These are phyloP conservation scores for Heliconius eleuchia DNA, from an alignment of 1,140 invertebrate genomes.

Conservation along the genomic window DNA sequence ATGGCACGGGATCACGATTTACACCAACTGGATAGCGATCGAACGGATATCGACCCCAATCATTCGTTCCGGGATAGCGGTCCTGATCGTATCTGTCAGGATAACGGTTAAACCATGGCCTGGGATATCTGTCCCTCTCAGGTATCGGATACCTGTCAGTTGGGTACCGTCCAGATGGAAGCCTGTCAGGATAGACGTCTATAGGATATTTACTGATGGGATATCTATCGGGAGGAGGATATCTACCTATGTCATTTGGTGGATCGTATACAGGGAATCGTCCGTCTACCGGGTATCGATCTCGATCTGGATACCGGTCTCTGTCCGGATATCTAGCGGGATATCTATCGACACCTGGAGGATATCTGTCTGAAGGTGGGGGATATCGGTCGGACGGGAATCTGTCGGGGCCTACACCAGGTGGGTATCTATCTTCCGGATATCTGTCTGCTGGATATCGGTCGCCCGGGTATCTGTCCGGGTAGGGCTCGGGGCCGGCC, in stretches of 20 bases:
- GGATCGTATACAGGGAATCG: conserved; percentile 65
- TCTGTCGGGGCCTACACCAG: conserved; percentile 47
- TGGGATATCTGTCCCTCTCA: conserved; percentile 67
- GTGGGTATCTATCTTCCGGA: conserved; percentile 62
- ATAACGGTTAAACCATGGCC: conserved; percentile 71
- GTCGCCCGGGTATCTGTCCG: conserved; percentile 67
- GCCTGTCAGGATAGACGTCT: conserved; percentile 77
- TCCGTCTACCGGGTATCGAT: conserved; percentile 67
- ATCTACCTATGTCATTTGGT: conserved; percentile 69
- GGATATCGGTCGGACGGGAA: conserved; percentile 51
- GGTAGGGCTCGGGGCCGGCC: conserved; percentile 50
- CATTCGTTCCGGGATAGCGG: conserved; percentile 60
- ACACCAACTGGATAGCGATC: conserved; percentile 72
- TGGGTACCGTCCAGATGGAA: conserved; percentile 77
- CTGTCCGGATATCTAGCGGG: conserved; percentile 55
- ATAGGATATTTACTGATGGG: conserved; percentile 76
- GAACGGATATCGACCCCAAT: conserved; percentile 76
- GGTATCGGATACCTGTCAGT: conserved; percentile 70
- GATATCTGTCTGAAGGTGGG: conserved; percentile 44
- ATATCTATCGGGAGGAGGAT: conserved; percentile 75
- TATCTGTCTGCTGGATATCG: conserved; percentile 53
- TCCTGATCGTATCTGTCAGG: conserved; percentile 73
- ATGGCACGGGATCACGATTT: conserved; percentile 73
- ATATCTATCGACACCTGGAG: conserved; percentile 51
- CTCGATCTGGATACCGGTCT: conserved; percentile 57